These are phyloP conservation scores for Xylophagus ater DNA, from an alignment of 2,888 invertebrate species.

Conservation along the genomic window DNA sequence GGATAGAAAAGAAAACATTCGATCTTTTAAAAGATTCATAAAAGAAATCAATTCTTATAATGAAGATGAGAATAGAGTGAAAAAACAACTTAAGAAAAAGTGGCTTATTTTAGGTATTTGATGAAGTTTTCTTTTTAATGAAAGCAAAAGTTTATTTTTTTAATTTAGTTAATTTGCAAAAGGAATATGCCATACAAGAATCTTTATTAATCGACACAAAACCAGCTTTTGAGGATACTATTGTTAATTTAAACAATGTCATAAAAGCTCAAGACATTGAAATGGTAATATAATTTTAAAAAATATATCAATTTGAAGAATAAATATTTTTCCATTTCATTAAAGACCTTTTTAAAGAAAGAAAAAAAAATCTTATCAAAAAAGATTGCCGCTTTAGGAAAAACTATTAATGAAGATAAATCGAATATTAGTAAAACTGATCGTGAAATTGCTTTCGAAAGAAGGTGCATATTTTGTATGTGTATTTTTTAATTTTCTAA, in stretches of 20 bases:
- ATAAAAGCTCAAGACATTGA: constrained; percentile 6
- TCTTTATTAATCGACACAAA: too few relatives aligned
- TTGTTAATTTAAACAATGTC: constrained; percentile 1
- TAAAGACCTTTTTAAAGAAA: constrained; percentile 6
- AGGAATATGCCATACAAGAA: too few relatives aligned
- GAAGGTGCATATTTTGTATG: constrained; percentile 6
- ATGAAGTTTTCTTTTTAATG: too few relatives aligned
- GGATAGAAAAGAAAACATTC: too few relatives aligned
- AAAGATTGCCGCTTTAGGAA: constrained; percentile 1
- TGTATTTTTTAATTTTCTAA: not conserved
- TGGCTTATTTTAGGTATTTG: too few relatives aligned
- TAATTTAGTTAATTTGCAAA: too few relatives aligned
- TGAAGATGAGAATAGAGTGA: not conserved
- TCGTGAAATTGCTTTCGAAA: constrained; percentile 10
- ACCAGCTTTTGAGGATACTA: not conserved
- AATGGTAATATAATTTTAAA: constrained; percentile 1
- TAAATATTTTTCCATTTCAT: not conserved
- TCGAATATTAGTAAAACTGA: constrained; percentile 3
- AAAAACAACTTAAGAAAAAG: constrained; percentile 4
- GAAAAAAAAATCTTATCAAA: constrained; percentile 1
- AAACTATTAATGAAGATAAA: not conserved
- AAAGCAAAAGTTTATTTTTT: too few relatives aligned
- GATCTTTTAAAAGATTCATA: constrained; percentile 3
- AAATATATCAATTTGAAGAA: not conserved
- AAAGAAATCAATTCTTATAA: not conserved